Percentiles rank a stretch among this genome's conserved stretches.
Conservation (phyloP, 1,140 invertebrate species). For the Caenorhabditis tropicalis region DNA sequence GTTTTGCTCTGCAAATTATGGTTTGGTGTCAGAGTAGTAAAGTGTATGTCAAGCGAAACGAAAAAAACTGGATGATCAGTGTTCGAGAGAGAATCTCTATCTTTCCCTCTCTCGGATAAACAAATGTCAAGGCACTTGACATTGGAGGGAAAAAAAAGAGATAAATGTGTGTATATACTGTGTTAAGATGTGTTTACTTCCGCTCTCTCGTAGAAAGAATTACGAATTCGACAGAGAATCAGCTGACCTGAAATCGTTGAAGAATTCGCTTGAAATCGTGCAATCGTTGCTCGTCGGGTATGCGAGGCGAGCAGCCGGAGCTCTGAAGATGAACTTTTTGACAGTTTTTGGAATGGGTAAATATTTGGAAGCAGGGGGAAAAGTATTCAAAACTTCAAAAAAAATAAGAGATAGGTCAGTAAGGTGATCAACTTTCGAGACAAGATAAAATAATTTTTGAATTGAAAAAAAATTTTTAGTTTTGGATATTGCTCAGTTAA, state of each 20-base stretch:
- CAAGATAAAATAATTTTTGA: neutral
- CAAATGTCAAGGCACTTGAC: conserved; percentile 46
- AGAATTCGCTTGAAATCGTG: conserved; percentile 51
- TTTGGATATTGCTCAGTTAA: no score
- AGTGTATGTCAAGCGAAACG: neutral
- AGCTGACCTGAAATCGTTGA: conserved; percentile 53
- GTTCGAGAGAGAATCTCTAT: conserved; percentile 1
- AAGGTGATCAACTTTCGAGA: neutral
- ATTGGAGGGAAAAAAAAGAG: neutral
- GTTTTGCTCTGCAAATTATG: neutral
- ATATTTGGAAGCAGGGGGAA: no score
- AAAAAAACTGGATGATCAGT: conserved; percentile 40
- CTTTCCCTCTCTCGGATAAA: conserved; percentile 42
- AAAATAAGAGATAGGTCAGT: neutral
- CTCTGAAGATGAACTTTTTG: neutral
- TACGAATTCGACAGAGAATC: neutral
- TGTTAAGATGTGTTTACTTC: conserved; percentile 42
- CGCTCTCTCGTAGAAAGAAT: conserved; percentile 12
- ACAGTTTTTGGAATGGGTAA: neutral
- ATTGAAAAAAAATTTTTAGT: neutral
- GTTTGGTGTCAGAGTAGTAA: conserved; percentile 7
- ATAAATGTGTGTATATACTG: no score
- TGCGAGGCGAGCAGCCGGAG: conserved; percentile 29
- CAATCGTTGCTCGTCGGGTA: conserved; percentile 33
- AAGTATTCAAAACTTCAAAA: no score